Evolutionary conservation across 2,888 invertebrate genomes (phyloP).

Genomic region (Cataglyphis altisquamis): DNA sequence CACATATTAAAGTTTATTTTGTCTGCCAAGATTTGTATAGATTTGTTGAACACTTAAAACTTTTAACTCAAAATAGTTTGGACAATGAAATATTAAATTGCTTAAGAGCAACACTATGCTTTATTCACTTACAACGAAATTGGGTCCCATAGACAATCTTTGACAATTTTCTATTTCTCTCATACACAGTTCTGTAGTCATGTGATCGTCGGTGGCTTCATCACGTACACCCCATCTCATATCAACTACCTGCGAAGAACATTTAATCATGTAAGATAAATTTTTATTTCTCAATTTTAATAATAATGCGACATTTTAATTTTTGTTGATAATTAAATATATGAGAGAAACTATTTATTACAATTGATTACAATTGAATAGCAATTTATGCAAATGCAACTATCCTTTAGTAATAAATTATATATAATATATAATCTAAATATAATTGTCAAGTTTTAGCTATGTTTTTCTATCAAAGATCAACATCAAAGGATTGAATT

Average conservation of each 20-base stretch:
- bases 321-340: neutral
- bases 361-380: slow-evolving; percentile 5
- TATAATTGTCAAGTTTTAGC: neutral
- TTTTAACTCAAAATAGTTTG: neutral
- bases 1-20: neutral
- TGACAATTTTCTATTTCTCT: slow-evolving; percentile 99
- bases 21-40: neutral
- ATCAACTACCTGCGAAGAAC: slow-evolving; percentile 94
- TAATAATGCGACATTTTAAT: neutral
- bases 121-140: slow-evolving; percentile 92
- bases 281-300: neutral
- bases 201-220: slow-evolving; percentile 99
- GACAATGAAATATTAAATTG: neutral
- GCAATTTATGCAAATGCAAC: neutral
- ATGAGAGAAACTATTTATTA: slow-evolving; percentile 7
- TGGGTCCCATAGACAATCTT: slow-evolving; percentile 98
- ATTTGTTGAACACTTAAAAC: neutral
- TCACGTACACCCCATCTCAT: slow-evolving; percentile 99
- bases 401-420: neutral
- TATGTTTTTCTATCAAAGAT: neutral
- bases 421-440: neutral
- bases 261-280: slow-evolving; percentile 23
- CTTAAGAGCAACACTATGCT: neutral
- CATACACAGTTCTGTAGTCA: slow-evolving; percentile 99
- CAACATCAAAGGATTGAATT: slow-evolving; percentile 10